A percentile compares a stretch with the other conserved stretches of the same genome.
These are phyloP conservation scores for Piscicola geometra DNA, from an alignment of 2,888 invertebrate species.

Conservation along the genomic window DNA sequence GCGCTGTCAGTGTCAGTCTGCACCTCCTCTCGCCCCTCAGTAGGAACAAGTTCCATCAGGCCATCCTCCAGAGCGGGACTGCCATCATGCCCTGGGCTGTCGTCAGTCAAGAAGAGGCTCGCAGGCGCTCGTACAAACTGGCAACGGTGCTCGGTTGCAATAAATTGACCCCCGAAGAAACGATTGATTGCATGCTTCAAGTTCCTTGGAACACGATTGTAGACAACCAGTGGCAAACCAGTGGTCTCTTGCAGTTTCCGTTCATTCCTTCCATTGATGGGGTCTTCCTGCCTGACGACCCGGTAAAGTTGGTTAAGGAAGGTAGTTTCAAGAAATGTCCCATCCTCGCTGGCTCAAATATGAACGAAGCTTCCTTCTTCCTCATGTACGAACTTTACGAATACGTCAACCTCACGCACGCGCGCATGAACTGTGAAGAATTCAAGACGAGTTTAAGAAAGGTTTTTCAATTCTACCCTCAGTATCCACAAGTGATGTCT, in stretches of 20 bases:
- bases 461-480: constrained; percentile 69
- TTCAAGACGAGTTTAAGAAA: constrained; percentile 73
- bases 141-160: constrained; percentile 57
- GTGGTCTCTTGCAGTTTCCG: constrained; percentile 74
- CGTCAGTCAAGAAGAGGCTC: constrained; percentile 72
- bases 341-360: constrained; percentile 83
- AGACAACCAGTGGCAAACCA: constrained; percentile 42
- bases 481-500: constrained; percentile 61
- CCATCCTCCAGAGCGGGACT: constrained; percentile 86
- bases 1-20: constrained; percentile 82
- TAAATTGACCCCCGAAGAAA: constrained; percentile 4
- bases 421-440: constrained; percentile 70
- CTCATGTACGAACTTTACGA: constrained; percentile 76
- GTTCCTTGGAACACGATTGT: constrained; percentile 38
- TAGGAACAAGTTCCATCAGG: constrained; percentile 68
- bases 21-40: constrained; percentile 78
- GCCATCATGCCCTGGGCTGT: constrained; percentile 90
- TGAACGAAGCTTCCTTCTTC: constrained; percentile 85
- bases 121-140: constrained; percentile 71
- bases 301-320: constrained; percentile 66
- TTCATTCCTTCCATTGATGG: constrained; percentile 92
- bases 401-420: constrained; percentile 41
- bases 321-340: constrained; percentile 87
- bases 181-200: constrained; percentile 37
- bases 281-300: constrained; percentile 74